Evolutionary conservation across 2,888 invertebrate genomes (phyloP).

Genomic region (Phragmatobia fuliginosa): DNA sequence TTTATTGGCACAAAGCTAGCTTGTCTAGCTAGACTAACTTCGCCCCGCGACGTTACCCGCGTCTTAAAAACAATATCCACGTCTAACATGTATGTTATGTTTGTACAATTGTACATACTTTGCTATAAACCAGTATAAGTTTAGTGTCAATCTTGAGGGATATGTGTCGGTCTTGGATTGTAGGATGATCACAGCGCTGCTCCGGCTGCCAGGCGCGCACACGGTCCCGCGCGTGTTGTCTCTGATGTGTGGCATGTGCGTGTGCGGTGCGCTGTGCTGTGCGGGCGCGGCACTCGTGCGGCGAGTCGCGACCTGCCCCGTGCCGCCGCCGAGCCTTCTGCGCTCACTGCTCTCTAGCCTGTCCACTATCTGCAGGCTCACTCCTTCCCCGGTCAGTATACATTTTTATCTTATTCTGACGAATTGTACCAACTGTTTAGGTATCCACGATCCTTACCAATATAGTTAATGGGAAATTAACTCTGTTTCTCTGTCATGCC

Average conservation of each 20-base stretch:
- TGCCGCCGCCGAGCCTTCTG: constrained; percentile 58
- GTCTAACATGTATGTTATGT: too few relatives aligned
- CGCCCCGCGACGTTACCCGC: too few relatives aligned
- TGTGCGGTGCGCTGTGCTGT: constrained; percentile 55
- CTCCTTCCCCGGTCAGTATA: constrained; percentile 51
- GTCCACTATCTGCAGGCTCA: constrained; percentile 52
- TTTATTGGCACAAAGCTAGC: too few relatives aligned
- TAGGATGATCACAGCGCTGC: constrained; percentile 69
- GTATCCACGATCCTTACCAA: too few relatives aligned
- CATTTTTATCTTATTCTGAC: constrained; percentile 1
- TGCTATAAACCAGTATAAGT: background rate
- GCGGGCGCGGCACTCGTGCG: constrained; percentile 60
- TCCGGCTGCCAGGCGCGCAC: constrained; percentile 62
- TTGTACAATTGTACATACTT: too few relatives aligned
- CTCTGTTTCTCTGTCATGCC: too few relatives aligned
- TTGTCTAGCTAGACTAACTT: too few relatives aligned
- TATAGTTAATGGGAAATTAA: too few relatives aligned
- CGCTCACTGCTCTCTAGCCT: constrained; percentile 52
- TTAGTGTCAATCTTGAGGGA: background rate
- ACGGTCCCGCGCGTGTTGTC: constrained; percentile 54
- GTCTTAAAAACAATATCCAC: too few relatives aligned
- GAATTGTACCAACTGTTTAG: background rate
- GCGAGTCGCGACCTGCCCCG: constrained; percentile 54
- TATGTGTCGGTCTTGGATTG: background rate
- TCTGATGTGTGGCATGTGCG: constrained; percentile 59